Base-by-base conservation (phyloP, 2,888 invertebrate genomes). In the Anorthoa munda region DNA sequence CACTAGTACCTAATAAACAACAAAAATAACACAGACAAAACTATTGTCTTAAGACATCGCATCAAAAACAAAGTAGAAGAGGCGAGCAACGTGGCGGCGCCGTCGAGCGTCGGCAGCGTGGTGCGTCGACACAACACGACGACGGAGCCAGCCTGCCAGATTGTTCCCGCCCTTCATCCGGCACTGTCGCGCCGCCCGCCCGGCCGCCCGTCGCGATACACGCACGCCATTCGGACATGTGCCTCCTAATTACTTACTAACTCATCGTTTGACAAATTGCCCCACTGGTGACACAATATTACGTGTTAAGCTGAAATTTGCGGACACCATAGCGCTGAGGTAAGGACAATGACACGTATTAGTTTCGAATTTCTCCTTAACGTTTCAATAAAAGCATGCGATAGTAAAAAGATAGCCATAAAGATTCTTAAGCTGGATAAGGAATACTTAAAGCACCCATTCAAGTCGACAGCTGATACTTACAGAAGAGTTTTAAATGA, bases 351-450 rank as follows among this genome's bases (percentile, higher is more conserved):
- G 72, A 77, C 46, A 72, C 59, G 72, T 85, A 89, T 88, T 88
- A 84, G 77, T 86, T 86, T 85, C 76, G 72, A 70, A 80, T 83
- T 76, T 84, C 73, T 77, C 71, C 69, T 86, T 85, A 87, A 86
- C 79, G 88, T 88, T 88, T 82, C 86, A 89, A 90, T 92, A 90
- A 89, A 90, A 88, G 82, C 86, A 74, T 74, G 79, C 79, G 89
- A 89, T 87, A 90, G 75, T 91, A 88, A 90, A 85, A 90, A 82
- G 86, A 88, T 83, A 80, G 88, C 83, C 87, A 90, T 92, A 92
- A 92, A 92, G 88, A 90, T 90, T 89, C 87, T 79, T 72, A 72
- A 80, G 80, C 75, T 81, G 81, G 87, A 87, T 87, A 88, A 86
- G 83, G 78, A 70, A 68, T 72, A 48, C 58, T 74, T 60, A 66